phyloP scores from a whole-genome alignment of 2,888 invertebrate species.

The Cetonia aurata region DNA sequence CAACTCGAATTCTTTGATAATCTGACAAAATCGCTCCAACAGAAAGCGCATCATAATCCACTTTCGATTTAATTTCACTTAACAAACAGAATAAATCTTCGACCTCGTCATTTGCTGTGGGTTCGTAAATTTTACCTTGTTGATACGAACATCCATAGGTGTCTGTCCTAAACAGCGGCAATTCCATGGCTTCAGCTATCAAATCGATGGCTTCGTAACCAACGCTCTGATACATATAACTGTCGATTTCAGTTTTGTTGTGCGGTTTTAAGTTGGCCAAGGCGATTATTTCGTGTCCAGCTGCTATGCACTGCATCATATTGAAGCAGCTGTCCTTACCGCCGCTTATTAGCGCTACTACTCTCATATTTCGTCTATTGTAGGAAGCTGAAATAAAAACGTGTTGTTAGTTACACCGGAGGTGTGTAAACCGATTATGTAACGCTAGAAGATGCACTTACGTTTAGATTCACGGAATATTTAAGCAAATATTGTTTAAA shows the following conservation, averaged over 20 bases:
- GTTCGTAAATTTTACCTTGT: conserved; percentile 82
- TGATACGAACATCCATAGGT: conserved; percentile 89
- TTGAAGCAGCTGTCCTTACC: conserved; percentile 99
- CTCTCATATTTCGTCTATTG: conserved; percentile 72
- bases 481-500: conserved; percentile 25
- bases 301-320: conserved; percentile 97
- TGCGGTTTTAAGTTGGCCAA: conserved; percentile 94
- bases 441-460: not conserved
- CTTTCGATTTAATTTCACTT: conserved; percentile 77
- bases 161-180: conserved; percentile 88
- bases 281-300: conserved; percentile 95
- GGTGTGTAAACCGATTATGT: not conserved
- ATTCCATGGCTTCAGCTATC: conserved; percentile 93
- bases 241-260: conserved; percentile 77
- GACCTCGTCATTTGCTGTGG: conserved; percentile 92
- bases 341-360: conserved; percentile 93
- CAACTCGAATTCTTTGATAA: conserved; percentile 97
- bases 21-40: conserved; percentile 98
- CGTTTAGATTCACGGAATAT: conserved; percentile 29
- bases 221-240: conserved; percentile 99
- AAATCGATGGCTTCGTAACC: conserved; percentile 94
- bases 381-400: not conserved
- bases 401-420: not conserved
- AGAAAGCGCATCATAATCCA: conserved; percentile 87
- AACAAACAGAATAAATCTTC: conserved; percentile 94